Percentiles rank a stretch among this genome's conserved stretches.
Conservation (phyloP, 2,888 invertebrate genomes). For the Drosophila setosimentum region DNA sequence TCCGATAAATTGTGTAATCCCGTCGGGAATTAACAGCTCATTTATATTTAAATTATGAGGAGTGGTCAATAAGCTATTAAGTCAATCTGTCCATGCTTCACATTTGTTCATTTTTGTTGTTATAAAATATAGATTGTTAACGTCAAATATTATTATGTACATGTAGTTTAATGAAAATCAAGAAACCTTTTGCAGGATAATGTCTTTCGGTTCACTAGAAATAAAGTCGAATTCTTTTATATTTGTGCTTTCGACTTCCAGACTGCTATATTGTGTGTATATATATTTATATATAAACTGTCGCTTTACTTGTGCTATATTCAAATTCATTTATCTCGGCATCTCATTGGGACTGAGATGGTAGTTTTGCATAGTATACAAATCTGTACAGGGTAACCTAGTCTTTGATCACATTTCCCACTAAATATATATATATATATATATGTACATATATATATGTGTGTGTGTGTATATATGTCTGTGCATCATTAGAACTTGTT, state of each 20-base stretch:
- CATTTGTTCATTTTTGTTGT: neutral
- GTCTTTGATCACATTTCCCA: neutral
- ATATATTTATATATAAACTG: neutral
- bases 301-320: neutral
- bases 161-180: no score
- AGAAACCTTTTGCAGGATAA: no score
- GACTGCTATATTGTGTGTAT: no score
- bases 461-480: neutral
- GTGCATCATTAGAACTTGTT: slow-evolving; percentile 15
- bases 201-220: no score
- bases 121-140: neutral
- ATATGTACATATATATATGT: neutral
- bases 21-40: neutral
- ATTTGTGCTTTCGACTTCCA: no score
- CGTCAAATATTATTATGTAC: neutral
- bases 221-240: no score
- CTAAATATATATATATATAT: neutral
- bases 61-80: neutral
- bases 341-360: neutral
- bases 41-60: neutral
- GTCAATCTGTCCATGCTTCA: neutral
- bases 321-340: neutral
- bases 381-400: slow-evolving; percentile 10
- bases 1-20: neutral
- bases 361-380: neutral